Base-by-base conservation (phyloP, 2,888 invertebrate species). In the Philereme vetulata region DNA sequence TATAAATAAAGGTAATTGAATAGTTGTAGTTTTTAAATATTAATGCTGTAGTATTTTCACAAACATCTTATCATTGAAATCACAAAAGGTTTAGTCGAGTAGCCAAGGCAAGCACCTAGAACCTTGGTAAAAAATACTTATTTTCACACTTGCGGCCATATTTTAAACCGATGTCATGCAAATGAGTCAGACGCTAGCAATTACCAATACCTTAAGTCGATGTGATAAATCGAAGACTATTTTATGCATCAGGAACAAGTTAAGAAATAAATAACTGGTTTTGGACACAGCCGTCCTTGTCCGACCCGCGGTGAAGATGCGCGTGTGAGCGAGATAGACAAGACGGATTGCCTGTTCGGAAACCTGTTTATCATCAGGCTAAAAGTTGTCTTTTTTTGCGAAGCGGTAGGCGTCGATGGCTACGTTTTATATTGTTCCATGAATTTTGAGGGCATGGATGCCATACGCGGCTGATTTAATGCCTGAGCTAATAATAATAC, bases 251-350 rank as follows among this genome's bases (percentile, higher is more conserved):
- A 74, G 80, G 77, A 81, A 82, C 85, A 87, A 89, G 90, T 89
- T 89, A 89, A 90, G 89, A 90, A 88, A 90, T 90, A 90, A 88
- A 89, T 88, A 88, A 86, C 86, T 76, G 78, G 84, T 85, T 88
- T 84, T 80, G 67, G 68, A 64, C 53, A 50, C 64, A 51, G 51
- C 46, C 60, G 34, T 82, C 78, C 68, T 72, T 76, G 60, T 86
- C 73, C 64, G 21, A 51, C 71, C 42, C 21, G 38, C 5, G 4
- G n/a, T 4, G 4, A 4, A 35, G 42, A 10, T 33, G 42, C 8
- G 10, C 1, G 77, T 63, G 67, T 2, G 75, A 81, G 59, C 52
- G 80, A 65, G 81, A 83, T 42, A 59, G 69, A 77, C 70, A 77
- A 81, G 84, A 90, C 67, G 80, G 78, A 88, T 89, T 82, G 76